A percentile compares a stretch with the other conserved stretches of the same genome.
Evolutionary conservation across 2,113 vertebrate species (phyloP).

Genomic region (Seriola quinqueradiata): DNA sequence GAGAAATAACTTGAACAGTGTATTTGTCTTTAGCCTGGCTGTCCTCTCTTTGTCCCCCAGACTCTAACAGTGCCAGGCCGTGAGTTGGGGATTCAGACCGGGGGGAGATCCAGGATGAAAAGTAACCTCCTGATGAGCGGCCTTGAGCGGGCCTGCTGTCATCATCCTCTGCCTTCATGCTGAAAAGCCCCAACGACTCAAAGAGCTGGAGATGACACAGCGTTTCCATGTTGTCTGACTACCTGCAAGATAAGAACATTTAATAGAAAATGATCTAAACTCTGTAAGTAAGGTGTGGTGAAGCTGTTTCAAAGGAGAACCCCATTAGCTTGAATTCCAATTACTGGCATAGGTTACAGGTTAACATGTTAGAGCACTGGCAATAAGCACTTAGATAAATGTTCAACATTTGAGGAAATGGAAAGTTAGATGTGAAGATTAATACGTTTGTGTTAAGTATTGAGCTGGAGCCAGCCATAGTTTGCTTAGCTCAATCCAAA

Average conservation of each 20-base stretch:
- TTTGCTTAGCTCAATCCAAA: too few relatives aligned
- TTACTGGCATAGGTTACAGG: too few relatives aligned
- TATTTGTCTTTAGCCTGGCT: not conserved
- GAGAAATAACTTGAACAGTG: not conserved
- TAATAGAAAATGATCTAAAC: too few relatives aligned
- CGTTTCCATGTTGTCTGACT: not conserved
- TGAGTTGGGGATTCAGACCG: conserved; percentile 72
- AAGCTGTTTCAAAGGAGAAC: too few relatives aligned
- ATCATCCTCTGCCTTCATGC: conserved; percentile 50
- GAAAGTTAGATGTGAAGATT: too few relatives aligned
- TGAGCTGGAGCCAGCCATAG: too few relatives aligned
- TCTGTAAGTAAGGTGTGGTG: too few relatives aligned
- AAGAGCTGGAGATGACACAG: not conserved
- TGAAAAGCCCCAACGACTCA: conserved; percentile 26
- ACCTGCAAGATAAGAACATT: not conserved
- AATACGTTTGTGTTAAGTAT: too few relatives aligned
- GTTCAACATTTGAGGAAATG: not conserved
- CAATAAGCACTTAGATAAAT: not conserved
- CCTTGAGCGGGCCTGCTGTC: conserved; percentile 32
- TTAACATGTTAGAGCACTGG: too few relatives aligned
- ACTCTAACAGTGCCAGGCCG: conserved; percentile 79
- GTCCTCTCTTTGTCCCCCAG: conserved; percentile 48
- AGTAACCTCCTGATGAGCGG: conserved; percentile 83
- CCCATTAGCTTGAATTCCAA: too few relatives aligned
- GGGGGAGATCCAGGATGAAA: conserved; percentile 63